Conservation (phyloP, 2,888 invertebrate genomes). For the Hirtodrosophila trivittata region DNA sequence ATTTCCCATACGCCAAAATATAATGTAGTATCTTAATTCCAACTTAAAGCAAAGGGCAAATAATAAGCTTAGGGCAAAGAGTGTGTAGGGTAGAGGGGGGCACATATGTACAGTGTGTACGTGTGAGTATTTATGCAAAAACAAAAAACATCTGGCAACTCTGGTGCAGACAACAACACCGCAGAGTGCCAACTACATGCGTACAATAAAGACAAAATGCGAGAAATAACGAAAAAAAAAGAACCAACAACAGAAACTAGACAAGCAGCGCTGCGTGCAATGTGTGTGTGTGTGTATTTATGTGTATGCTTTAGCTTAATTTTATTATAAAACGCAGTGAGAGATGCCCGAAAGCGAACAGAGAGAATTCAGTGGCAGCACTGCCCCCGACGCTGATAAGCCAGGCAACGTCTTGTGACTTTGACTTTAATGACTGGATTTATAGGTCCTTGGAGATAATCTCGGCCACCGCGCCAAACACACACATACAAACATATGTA, state of each 20-base stretch:
- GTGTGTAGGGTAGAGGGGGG: neutral
- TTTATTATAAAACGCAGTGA: conserved; percentile 64
- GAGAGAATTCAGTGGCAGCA: conserved; percentile 35
- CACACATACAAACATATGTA: conserved; percentile 25
- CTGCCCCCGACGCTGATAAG: conserved; percentile 65
- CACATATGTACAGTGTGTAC: conserved; percentile 14
- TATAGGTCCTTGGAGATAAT: conserved; percentile 84
- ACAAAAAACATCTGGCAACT: conserved; percentile 50
- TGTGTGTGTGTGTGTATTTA: conserved; percentile 27
- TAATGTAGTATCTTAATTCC: conserved; percentile 9
- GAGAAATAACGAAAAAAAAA: conserved; percentile 13
- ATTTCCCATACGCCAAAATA: too few species aligned
- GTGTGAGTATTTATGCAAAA: conserved; percentile 3
- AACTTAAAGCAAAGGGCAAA: conserved; percentile 23
- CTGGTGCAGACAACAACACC: conserved; percentile 47
- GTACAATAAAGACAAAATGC: conserved; percentile 45
- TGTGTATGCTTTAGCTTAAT: conserved; percentile 54
- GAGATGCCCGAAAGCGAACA: conserved; percentile 24
- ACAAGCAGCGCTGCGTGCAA: conserved; percentile 18
- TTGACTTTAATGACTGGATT: conserved; percentile 84
- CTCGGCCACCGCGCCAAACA: conserved; percentile 57
- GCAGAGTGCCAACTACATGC: conserved; percentile 50
- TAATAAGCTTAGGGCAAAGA: neutral
- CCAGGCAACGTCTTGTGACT: conserved; percentile 81
- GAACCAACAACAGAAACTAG: conserved; percentile 22